phyloP scores from a whole-genome alignment of 2,113 vertebrate genomes.

The Cheirogaleus medius region DNA sequence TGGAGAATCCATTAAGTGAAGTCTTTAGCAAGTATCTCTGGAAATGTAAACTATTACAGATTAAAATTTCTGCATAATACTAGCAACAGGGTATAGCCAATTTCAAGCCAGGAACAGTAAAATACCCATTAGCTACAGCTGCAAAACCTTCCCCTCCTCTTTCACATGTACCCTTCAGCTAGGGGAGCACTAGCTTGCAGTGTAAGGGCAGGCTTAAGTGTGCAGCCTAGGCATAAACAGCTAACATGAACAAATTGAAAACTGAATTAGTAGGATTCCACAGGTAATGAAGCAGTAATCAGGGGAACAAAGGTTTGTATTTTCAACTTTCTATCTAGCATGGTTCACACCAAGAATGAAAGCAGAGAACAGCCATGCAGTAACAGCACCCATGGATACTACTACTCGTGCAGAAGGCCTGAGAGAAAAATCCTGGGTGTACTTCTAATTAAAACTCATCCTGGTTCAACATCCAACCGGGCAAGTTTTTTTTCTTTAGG shows the following conservation, averaged over 20 bases:
- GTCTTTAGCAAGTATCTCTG: conserved; percentile 14
- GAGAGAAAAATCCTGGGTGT: not conserved
- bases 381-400: not conserved
- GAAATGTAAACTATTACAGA: not conserved
- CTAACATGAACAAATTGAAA: not conserved
- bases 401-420: not conserved
- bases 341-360: not conserved
- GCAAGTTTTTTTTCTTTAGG: not conserved
- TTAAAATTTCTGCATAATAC: not conserved
- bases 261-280: not conserved
- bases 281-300: not conserved
- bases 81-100: not conserved
- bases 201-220: not conserved
- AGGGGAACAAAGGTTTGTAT: not conserved
- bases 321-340: not conserved
- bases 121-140: not conserved
- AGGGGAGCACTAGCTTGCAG: not conserved
- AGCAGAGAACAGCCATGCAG: not conserved
- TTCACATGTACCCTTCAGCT: not conserved
- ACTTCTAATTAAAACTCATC: not conserved
- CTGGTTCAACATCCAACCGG: not conserved
- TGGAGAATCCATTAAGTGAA: conserved; percentile 21
- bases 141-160: not conserved
- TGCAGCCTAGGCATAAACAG: not conserved
- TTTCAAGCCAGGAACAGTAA: not conserved